Percentiles rank a stretch among this genome's conserved stretches.
Evolutionary conservation across 2,113 vertebrate species (phyloP).

Genomic region (Atlantisia rogersi): DNA sequence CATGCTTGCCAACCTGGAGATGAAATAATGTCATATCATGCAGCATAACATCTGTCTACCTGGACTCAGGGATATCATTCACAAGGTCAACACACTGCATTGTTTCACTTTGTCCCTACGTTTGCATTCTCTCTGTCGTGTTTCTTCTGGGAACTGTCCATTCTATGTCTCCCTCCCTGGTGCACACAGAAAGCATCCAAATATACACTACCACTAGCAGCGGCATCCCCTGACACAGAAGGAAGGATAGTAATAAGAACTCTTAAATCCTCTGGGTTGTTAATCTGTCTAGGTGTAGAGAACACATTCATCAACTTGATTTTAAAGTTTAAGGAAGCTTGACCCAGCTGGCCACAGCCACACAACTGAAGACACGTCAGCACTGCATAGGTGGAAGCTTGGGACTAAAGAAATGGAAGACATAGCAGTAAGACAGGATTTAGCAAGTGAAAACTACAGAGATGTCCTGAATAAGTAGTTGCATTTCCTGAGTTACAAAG

Average conservation of each 20-base stretch:
- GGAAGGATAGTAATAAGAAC: background rate
- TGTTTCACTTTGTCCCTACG: background rate
- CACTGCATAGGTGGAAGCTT: background rate
- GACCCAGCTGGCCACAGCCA: background rate
- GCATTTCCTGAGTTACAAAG: background rate
- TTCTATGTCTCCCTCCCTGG: background rate
- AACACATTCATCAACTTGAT: background rate
- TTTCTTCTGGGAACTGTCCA: fast-evolving
- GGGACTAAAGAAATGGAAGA: background rate
- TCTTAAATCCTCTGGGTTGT: background rate
- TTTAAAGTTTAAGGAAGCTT: background rate
- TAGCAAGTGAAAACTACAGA: background rate
- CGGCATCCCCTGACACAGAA: background rate
- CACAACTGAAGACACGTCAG: background rate
- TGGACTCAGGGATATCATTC: background rate
- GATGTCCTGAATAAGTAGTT: background rate
- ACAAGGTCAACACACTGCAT: background rate
- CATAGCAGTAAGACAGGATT: background rate
- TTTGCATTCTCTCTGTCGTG: background rate
- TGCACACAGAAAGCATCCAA: background rate
- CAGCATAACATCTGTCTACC: background rate
- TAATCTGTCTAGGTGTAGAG: background rate
- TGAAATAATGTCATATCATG: background rate
- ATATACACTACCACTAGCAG: background rate
- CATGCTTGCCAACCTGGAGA: background rate